phyloP scores from a whole-genome alignment of 2,888 invertebrate species.

The Mesopsocus fuscifrons region DNA sequence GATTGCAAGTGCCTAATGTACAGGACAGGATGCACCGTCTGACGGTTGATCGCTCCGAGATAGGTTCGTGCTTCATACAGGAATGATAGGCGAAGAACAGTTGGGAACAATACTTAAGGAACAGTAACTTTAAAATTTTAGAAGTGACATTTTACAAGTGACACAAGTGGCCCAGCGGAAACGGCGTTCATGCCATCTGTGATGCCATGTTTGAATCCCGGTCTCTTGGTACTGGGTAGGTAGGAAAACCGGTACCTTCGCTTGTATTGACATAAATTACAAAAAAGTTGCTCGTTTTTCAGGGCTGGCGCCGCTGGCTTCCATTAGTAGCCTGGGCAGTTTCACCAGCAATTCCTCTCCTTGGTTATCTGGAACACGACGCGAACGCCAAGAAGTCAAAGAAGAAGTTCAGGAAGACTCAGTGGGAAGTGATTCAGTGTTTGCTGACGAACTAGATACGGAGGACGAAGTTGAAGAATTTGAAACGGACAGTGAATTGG shows the following conservation, averaged over 20 bases:
- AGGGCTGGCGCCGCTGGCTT: slow-evolving; percentile 51
- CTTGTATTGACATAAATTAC: too few relatives aligned
- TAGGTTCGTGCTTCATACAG: background rate
- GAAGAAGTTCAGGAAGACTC: slow-evolving; percentile 17
- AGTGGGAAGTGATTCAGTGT: slow-evolving; percentile 62
- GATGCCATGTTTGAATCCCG: too few relatives aligned
- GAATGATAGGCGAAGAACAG: too few relatives aligned
- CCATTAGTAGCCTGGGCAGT: slow-evolving; percentile 57
- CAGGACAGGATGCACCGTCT: slow-evolving; percentile 7
- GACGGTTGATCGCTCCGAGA: slow-evolving; percentile 6
- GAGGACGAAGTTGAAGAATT: slow-evolving; percentile 72
- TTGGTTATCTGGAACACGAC: slow-evolving; percentile 28
- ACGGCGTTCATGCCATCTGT: background rate
- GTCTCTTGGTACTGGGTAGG: too few relatives aligned
- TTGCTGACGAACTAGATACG: slow-evolving; percentile 51
- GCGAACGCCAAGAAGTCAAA: slow-evolving; percentile 29
- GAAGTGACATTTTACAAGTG: slow-evolving; percentile 12
- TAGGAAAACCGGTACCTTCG: too few relatives aligned
- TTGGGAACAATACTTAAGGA: slow-evolving; percentile 8
- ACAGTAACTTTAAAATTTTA: slow-evolving; percentile 13
- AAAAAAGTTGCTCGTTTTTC: too few relatives aligned
- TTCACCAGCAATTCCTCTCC: slow-evolving; percentile 18
- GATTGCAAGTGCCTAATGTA: slow-evolving; percentile 16
- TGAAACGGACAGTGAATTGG: slow-evolving; percentile 57
- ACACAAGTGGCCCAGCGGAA: background rate